Conservation (phyloP, 2,888 invertebrate species). For the Phasia obesa region DNA sequence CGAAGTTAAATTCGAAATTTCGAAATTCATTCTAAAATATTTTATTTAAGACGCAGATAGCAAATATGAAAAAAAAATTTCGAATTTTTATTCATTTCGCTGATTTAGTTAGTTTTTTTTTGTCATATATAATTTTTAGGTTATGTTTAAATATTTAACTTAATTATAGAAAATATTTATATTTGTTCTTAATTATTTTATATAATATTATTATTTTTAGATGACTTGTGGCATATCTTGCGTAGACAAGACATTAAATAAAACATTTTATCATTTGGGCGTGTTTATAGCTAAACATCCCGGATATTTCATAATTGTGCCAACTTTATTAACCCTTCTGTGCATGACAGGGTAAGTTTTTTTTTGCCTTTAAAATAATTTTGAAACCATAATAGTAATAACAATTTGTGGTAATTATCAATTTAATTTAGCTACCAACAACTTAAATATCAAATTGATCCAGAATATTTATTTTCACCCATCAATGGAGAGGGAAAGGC, state of each 20-base stretch:
- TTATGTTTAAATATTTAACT: no score
- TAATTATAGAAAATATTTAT: not conserved
- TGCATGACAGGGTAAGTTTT: slow-evolving; percentile 89
- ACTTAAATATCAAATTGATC: slow-evolving; percentile 94
- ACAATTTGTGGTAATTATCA: not conserved
- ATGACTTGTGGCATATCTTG: slow-evolving; percentile 89
- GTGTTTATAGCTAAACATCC: slow-evolving; percentile 90
- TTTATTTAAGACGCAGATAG: not conserved
- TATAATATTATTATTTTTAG: slow-evolving; percentile 81
- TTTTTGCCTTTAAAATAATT: not conserved
- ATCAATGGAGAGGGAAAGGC: slow-evolving; percentile 92
- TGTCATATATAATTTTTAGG: no score
- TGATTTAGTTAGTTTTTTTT: no score
- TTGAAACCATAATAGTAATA: not conserved
- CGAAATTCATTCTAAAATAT: not conserved
- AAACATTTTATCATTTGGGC: slow-evolving; percentile 91
- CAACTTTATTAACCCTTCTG: slow-evolving; percentile 90
- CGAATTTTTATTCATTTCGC: not conserved
- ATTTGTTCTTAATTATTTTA: not conserved
- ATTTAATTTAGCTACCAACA: slow-evolving; percentile 85
- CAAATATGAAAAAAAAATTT: not conserved
- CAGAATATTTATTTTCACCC: slow-evolving; percentile 96
- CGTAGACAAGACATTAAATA: slow-evolving; percentile 91
- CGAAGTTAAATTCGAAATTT: slow-evolving; percentile 24
- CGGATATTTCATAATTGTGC: slow-evolving; percentile 94